phyloP scores from a whole-genome alignment of 2,113 vertebrate species.

The Antennarius striatus region DNA sequence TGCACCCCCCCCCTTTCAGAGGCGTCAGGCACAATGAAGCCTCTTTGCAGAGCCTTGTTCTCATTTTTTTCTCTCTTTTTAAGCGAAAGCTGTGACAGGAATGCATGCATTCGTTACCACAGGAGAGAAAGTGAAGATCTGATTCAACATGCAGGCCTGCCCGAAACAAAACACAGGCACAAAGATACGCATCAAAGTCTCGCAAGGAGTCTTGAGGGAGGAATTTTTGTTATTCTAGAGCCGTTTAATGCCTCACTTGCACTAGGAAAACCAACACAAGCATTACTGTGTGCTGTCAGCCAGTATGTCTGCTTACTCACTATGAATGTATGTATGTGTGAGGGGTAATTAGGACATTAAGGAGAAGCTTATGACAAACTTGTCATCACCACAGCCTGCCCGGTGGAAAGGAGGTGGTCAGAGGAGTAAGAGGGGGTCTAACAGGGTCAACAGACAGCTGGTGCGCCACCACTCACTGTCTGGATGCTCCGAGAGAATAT shows the following conservation, averaged over 20 bases:
- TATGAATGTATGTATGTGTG: slow-evolving; percentile 26
- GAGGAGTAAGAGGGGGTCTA: slow-evolving; percentile 71
- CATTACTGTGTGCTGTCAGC: slow-evolving; percentile 13
- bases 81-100: slow-evolving; percentile 37
- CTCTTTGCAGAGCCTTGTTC: slow-evolving; percentile 31
- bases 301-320: too few species aligned
- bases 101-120: slow-evolving; percentile 38
- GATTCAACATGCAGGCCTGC: slow-evolving; percentile 35
- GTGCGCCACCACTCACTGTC: slow-evolving; percentile 74
- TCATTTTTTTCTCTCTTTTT: slow-evolving; percentile 18
- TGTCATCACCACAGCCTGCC: slow-evolving; percentile 73
- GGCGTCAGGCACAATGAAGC: slow-evolving; percentile 8
- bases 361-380: slow-evolving; percentile 73
- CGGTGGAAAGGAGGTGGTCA: slow-evolving; percentile 68
- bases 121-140: slow-evolving; percentile 47
- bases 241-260: slow-evolving; percentile 34
- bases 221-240: slow-evolving; percentile 46
- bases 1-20: slow-evolving; percentile 7
- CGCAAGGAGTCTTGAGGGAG: slow-evolving; percentile 37
- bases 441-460: slow-evolving; percentile 77
- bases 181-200: slow-evolving; percentile 51
- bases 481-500: slow-evolving; percentile 76
- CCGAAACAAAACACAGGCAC: slow-evolving; percentile 35
- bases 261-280: slow-evolving; percentile 36
- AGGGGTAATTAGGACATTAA: slow-evolving; percentile 77